Percentiles rank a stretch among this genome's conserved stretches.
Conservation (phyloP, 2,888 invertebrate species). For the Spilosoma lubricipeda region DNA sequence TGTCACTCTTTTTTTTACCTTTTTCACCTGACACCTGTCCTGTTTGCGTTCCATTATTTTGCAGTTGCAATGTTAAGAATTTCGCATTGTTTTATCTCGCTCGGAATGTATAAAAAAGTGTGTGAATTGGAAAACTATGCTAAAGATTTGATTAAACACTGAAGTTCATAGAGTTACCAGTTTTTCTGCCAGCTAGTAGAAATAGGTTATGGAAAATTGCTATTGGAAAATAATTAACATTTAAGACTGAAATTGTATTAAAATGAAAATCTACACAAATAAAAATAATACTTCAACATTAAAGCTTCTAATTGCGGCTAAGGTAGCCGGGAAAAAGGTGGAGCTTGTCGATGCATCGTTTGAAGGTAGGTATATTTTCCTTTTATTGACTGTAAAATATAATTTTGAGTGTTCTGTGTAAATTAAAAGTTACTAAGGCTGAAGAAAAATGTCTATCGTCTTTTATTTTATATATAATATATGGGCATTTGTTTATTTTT, state of each 20-base stretch:
- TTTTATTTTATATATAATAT: neutral
- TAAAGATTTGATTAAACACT: neutral
- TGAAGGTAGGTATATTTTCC: conserved; percentile 82
- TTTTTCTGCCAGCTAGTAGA: conserved; percentile 48
- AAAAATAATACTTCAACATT: conserved; percentile 91
- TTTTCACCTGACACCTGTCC: neutral
- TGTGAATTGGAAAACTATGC: neutral
- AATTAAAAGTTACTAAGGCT: neutral
- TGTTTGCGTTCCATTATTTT: neutral
- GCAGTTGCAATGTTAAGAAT: neutral
- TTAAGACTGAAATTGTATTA: conserved; percentile 52
- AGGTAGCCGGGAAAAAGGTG: conserved; percentile 87
- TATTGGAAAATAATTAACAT: conserved; percentile 37
- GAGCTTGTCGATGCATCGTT: conserved; percentile 86
- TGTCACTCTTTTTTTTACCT: neutral
- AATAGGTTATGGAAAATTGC: conserved; percentile 51
- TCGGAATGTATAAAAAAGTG: neutral
- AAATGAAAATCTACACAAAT: conserved; percentile 91
- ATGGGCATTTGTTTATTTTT: neutral
- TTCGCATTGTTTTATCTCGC: neutral
- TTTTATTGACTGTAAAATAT: conserved; percentile 3
- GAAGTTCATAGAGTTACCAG: neutral
- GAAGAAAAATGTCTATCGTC: neutral
- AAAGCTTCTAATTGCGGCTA: conserved; percentile 90
- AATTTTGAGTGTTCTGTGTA: neutral